phyloP scores from a whole-genome alignment of 2,113 vertebrate species.

The Noctilio leporinus region DNA sequence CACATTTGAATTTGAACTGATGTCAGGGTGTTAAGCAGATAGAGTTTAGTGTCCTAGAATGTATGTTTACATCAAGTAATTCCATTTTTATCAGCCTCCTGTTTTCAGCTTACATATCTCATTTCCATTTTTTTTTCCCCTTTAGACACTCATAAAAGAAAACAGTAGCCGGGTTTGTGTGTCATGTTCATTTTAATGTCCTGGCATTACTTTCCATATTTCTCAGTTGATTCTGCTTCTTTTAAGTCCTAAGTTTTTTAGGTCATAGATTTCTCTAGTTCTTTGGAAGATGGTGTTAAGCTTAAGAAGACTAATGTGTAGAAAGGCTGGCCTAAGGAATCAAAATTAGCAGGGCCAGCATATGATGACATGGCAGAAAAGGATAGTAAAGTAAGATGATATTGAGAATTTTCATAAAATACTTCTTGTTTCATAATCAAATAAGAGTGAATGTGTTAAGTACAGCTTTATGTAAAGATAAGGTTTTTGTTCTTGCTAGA shows the following conservation, averaged over 20 bases:
- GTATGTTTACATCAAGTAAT: neutral
- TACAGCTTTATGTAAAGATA: slow-evolving; percentile 52
- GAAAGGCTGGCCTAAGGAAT: neutral
- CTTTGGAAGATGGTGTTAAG: neutral
- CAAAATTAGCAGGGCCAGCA: neutral
- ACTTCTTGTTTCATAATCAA: slow-evolving; percentile 31
- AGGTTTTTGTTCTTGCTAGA: slow-evolving; percentile 37
- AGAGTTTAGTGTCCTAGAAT: neutral
- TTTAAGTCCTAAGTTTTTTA: neutral
- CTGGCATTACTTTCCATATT: neutral
- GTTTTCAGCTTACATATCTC: neutral
- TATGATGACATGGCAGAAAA: slow-evolving; percentile 35
- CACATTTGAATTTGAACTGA: neutral
- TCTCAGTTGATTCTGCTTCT: neutral
- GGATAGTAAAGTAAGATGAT: neutral
- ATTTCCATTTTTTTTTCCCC: neutral
- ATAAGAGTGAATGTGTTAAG: slow-evolving; percentile 44
- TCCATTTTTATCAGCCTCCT: neutral
- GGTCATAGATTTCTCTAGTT: neutral
- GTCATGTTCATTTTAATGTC: neutral
- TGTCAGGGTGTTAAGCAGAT: neutral
- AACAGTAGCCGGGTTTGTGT: neutral
- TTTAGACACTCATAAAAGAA: neutral
- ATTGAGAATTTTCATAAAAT: slow-evolving; percentile 47
- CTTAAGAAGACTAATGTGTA: neutral